phyloP scores from a whole-genome alignment of 2,888 invertebrate genomes.

The Seira ritae region DNA sequence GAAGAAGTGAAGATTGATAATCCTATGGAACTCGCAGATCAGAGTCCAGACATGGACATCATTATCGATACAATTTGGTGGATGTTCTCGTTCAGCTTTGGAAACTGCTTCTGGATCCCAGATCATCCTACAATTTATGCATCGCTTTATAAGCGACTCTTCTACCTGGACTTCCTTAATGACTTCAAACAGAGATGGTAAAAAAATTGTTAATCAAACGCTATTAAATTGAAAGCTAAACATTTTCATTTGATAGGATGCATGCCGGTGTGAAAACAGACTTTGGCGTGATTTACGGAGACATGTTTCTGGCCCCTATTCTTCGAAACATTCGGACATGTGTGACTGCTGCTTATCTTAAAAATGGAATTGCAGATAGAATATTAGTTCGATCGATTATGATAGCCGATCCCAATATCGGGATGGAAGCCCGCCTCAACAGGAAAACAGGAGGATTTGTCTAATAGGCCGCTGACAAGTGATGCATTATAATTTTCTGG shows the following conservation, averaged over 20 bases:
- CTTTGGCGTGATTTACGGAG: slow-evolving; percentile 62
- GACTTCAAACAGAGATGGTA: slow-evolving; percentile 46
- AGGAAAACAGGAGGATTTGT: slow-evolving; percentile 31
- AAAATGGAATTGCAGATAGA: slow-evolving; percentile 50
- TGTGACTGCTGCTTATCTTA: slow-evolving; percentile 49
- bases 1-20: slow-evolving; percentile 24
- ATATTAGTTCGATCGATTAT: slow-evolving; percentile 53
- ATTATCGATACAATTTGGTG: slow-evolving; percentile 58
- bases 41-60: slow-evolving; percentile 13
- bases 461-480: slow-evolving; percentile 10
- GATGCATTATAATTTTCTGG: background rate
- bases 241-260: slow-evolving; percentile 24
- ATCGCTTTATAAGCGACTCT: slow-evolving; percentile 46
- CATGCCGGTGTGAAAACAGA: slow-evolving; percentile 40
- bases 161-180: slow-evolving; percentile 51
- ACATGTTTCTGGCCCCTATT: slow-evolving; percentile 36
- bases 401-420: background rate
- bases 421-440: slow-evolving; percentile 28
- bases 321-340: slow-evolving; percentile 48
- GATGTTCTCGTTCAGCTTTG: slow-evolving; percentile 55
- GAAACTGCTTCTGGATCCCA: slow-evolving; percentile 44
- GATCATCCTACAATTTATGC: slow-evolving; percentile 44
- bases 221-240: background rate
- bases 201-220: background rate
- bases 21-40: slow-evolving; percentile 30